Percentiles rank a stretch among this genome's conserved stretches.
Conservation (phyloP, 2,797 vertebrate species). For the Micropoecilia bifurca region DNA sequence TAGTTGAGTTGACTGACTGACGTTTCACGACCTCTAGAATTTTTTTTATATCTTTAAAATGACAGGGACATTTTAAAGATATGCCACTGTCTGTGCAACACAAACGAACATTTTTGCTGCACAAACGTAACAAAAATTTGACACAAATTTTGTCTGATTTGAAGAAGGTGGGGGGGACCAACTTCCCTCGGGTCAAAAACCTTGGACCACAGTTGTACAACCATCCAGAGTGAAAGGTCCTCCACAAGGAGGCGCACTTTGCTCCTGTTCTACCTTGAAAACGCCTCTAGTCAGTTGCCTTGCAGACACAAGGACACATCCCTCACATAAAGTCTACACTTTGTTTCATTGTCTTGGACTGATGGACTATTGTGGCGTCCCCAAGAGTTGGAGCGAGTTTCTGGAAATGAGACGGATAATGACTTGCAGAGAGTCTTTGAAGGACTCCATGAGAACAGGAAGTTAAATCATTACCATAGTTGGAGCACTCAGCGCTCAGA, state of each 20-base stretch:
- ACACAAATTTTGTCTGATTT: too few relatives aligned
- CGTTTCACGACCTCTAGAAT: too few relatives aligned
- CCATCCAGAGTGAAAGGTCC: not conserved
- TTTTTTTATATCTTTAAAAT: too few relatives aligned
- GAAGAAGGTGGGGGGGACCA: too few relatives aligned
- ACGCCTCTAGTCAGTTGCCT: not conserved
- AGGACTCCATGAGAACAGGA: constrained; percentile 60
- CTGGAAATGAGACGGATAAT: constrained; percentile 41
- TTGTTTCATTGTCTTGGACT: not conserved
- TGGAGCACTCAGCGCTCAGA: constrained; percentile 27
- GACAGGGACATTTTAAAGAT: too few relatives aligned
- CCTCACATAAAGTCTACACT: not conserved
- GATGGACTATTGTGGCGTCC: constrained; percentile 20
- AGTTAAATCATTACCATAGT: constrained; percentile 57
- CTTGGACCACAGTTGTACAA: too few relatives aligned
- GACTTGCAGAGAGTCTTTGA: constrained; percentile 35
- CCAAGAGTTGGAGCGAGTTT: constrained; percentile 20
- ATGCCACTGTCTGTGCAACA: too few relatives aligned
- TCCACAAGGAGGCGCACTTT: constrained; percentile 54
- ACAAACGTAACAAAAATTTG: too few relatives aligned
- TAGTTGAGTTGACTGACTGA: too few relatives aligned
- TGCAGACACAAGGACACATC: not conserved
- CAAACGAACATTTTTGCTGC: too few relatives aligned
- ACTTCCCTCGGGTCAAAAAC: too few relatives aligned
- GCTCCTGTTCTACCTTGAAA: not conserved